A percentile compares a stretch with the other conserved stretches of the same genome.
Conservation (phyloP, 2,888 invertebrate species). For the Miltochrista miniata region DNA sequence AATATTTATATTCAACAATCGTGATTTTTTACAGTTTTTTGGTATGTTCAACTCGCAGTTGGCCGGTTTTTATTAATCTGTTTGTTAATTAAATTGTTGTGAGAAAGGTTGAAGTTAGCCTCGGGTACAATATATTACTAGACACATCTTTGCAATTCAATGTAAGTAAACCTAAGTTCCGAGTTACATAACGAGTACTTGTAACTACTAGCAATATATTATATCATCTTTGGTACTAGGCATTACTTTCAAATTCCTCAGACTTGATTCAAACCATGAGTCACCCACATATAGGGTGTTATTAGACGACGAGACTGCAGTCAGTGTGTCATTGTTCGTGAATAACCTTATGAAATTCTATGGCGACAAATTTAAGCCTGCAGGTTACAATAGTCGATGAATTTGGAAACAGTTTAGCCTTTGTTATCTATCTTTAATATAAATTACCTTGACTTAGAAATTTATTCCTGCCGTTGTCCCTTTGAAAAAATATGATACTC, state of each 20-base stretch:
- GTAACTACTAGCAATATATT: neutral
- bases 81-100: no score
- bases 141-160: conserved; percentile 20
- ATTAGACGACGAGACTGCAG: neutral
- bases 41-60: no score
- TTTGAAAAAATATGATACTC: no score
- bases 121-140: conserved; percentile 2
- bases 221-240: no score
- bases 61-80: no score
- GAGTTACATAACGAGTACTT: neutral
- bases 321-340: conserved; percentile 7
- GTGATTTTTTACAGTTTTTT: no score
- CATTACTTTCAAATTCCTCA: no score
- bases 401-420: neutral
- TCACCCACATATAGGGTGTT: neutral
- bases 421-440: no score
- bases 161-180: neutral
- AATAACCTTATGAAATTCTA: conserved; percentile 4
- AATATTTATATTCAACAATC: no score
- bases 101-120: no score
- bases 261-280: neutral
- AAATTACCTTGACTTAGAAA: no score
- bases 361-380: neutral
- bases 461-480: no score
- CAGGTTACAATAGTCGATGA: neutral